Percentiles rank a stretch among this genome's conserved stretches.
These are phyloP conservation scores for Rhimphoctona megacephalus DNA, from an alignment of 2,888 invertebrate genomes.

Conservation along the genomic window DNA sequence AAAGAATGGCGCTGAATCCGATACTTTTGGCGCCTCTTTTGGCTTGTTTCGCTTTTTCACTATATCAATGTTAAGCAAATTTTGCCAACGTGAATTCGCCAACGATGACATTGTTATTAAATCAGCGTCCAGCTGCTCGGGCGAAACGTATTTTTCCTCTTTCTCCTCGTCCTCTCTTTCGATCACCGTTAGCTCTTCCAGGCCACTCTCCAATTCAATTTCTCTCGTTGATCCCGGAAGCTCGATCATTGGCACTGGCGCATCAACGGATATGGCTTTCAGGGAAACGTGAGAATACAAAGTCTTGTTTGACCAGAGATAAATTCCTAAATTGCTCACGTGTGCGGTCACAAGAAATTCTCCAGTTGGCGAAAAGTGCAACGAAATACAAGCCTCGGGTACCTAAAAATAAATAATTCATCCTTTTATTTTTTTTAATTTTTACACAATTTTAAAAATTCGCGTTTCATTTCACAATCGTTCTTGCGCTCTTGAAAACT, in stretches of 20 bases:
- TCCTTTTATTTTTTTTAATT: not conserved
- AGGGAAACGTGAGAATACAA: conserved; percentile 93
- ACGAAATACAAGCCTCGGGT: conserved; percentile 92
- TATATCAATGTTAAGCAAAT: conserved; percentile 93
- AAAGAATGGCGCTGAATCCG: conserved; percentile 98
- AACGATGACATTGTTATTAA: conserved; percentile 94
- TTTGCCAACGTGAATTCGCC: conserved; percentile 96
- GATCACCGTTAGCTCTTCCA: conserved; percentile 88
- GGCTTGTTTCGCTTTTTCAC: conserved; percentile 97
- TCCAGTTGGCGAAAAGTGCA: conserved; percentile 96
- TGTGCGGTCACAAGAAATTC: conserved; percentile 96
- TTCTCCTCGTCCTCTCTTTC: conserved; percentile 85
- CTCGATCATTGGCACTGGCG: conserved; percentile 86
- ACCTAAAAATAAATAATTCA: conserved; percentile 85
- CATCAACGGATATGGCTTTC: conserved; percentile 87
- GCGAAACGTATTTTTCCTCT: conserved; percentile 89
- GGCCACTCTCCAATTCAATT: conserved; percentile 85
- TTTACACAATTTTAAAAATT: too few species aligned
- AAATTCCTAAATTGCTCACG: conserved; percentile 94
- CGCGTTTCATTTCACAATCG: too few species aligned
- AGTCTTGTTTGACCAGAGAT: conserved; percentile 96
- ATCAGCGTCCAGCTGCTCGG: conserved; percentile 91
- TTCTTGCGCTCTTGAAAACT: too few species aligned
- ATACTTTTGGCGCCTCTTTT: conserved; percentile 91
- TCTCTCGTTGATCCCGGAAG: conserved; percentile 84